A percentile compares a stretch with the other conserved stretches of the same genome.
Evolutionary conservation across 2,113 vertebrate genomes (phyloP).

Genomic region (Sinocyclocheilus rhinocerous): DNA sequence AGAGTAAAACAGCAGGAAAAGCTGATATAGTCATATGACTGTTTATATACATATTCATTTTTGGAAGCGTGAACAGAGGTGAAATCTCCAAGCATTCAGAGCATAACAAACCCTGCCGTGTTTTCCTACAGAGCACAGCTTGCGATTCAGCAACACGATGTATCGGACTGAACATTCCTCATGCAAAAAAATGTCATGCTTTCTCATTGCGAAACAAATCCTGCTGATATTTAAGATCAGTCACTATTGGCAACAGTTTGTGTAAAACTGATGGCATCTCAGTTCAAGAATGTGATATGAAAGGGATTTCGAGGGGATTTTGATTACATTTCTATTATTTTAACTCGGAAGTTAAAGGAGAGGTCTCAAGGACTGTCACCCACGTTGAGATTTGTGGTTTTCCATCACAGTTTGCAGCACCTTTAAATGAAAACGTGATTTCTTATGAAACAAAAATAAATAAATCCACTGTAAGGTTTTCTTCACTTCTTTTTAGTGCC

Average conservation of each 20-base stretch:
- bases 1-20: conserved; percentile 56
- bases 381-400: conserved; percentile 13
- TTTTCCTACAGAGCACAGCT: conserved; percentile 55
- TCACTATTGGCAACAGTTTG: conserved; percentile 42
- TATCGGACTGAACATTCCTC: conserved; percentile 52
- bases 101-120: conserved; percentile 52
- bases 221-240: conserved; percentile 41
- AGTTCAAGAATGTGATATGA: conserved; percentile 36
- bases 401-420: conserved; percentile 27
- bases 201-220: conserved; percentile 51
- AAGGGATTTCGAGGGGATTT: conserved; percentile 17
- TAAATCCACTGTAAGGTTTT: not conserved
- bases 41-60: conserved; percentile 59
- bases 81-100: conserved; percentile 43
- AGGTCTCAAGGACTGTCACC: conserved; percentile 10
- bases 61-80: conserved; percentile 47
- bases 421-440: conserved; percentile 19
- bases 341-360: not conserved
- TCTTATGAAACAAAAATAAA: not conserved
- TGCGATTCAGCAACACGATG: conserved; percentile 51
- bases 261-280: conserved; percentile 36
- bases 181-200: conserved; percentile 45
- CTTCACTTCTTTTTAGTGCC: not conserved
- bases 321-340: conserved; percentile 34
- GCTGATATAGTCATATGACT: conserved; percentile 57